These are phyloP conservation scores for Camponotus floridanus DNA, from an alignment of 1,140 invertebrate genomes.

Conservation along the genomic window DNA sequence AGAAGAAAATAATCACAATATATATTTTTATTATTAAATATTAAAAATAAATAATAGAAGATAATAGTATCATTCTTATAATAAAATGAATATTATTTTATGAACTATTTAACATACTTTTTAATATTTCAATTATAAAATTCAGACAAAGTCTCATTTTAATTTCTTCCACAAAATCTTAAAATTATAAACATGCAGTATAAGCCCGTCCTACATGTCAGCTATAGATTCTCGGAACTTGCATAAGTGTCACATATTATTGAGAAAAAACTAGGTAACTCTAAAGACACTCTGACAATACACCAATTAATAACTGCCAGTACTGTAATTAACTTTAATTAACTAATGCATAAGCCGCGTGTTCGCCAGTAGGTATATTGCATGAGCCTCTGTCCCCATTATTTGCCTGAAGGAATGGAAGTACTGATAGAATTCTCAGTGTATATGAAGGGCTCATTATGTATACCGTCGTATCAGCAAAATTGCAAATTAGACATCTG, in stretches of 20 bases:
- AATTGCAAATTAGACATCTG: conserved; percentile 54
- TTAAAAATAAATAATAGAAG: not conserved
- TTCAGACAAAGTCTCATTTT: not conserved
- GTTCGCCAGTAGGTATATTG: conserved; percentile 4
- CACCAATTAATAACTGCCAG: not conserved
- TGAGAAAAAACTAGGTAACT: not conserved
- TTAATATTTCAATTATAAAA: not conserved
- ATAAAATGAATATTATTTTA: not conserved
- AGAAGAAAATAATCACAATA: too few species aligned
- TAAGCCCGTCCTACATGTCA: not conserved
- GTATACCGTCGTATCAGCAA: not conserved
- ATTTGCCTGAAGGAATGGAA: conserved; percentile 47
- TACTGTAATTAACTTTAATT: conserved; percentile 32
- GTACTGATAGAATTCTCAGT: conserved; percentile 9
- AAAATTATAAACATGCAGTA: not conserved
- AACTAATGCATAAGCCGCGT: conserved; percentile 23
- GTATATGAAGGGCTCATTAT: conserved; percentile 29
- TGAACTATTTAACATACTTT: not conserved
- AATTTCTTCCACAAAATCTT: not conserved
- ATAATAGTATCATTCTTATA: not conserved
- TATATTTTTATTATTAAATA: not conserved
- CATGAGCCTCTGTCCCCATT: conserved; percentile 2
- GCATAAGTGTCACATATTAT: not conserved
- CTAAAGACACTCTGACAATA: not conserved
- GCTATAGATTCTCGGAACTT: not conserved